Evolutionary conservation across 2,888 invertebrate genomes (phyloP), one percentile per base, ranked within the genome.

Genomic region (Pristionchus exspectatus): DNA sequence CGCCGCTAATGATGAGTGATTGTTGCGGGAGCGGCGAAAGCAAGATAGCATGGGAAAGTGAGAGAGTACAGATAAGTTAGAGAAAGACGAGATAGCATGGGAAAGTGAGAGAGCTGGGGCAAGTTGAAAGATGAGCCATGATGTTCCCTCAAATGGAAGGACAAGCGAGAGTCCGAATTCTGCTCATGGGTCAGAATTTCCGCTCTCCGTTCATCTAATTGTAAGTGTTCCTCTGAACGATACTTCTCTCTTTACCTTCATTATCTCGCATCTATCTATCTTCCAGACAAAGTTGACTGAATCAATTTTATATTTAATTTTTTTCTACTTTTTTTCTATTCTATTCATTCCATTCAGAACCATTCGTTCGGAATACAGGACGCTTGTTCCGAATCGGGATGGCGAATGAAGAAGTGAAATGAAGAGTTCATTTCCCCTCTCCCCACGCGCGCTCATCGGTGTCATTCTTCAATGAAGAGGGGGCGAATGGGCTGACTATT

Each of bases 111-210:
- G 87, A 87, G 69, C 27, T 14, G 50, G 86, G 30, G 56, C 12
- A 59, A 63, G 63, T 85, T 85, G 85, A 63, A 85, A 59, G 66
- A 59, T 63, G 59, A 85, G 66, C 85, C 85, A 44, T 9, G 16
- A 3, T n/a, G 50, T 54, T 54, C 81, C n/a, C n/a, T 27, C 54
- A 30, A 33, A 2, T 24, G 63, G 21, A 21, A 56, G 63, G 63
- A 63, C 63, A 63, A 24, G 63, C 44, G 3, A 50, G 44, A 50
- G 44, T 50, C 63, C 63, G 24, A 63, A 63, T 21, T 56, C 56
- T 56, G 21, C 56, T 21, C 21, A 56, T 3, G 10, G 21, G 4
- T 56, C 4, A 9, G 21, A 56, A 56, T 33, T 1, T 33, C 14
- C 72, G 1, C 24, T 72, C 30, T n/a, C 1, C 30, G 24, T 33